Evolutionary conservation across 1,140 invertebrate genomes (phyloP), one percentile per base, ranked within the genome.

Genomic region (Drosophila orena): DNA sequence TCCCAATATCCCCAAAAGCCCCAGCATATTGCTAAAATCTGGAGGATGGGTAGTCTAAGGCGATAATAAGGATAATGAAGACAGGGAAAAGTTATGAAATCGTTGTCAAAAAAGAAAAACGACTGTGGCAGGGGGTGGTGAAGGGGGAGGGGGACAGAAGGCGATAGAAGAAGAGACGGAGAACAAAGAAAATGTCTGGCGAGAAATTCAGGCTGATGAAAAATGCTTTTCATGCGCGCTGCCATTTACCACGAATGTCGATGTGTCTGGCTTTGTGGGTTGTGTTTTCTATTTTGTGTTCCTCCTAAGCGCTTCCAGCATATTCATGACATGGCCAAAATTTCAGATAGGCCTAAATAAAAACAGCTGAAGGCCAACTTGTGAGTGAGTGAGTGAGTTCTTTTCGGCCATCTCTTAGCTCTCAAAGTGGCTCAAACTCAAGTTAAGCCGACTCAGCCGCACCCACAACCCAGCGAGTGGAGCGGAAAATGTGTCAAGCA

Each of bases 1-100:
- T 53, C 30, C 53, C 62, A 70, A 65, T 59, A 56, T 60, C 43
- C 54, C 30, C 30, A 3, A 30, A 30, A 30, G 30, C 30, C 30
- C 7, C 30, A 10, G 58, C 73, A 65, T 50, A 76, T 79, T 71
- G 60, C 68, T 70, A 72, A 79, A 79, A 81, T 70, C 79, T 1
- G 20, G 5, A 14, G 1, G 15, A 12, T 17, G n/a, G 2, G 17
- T n/a, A 43, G 79, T 84, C 79, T 90, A 70, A 84, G 76, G 80
- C 84, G 84, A 89, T 89, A 89, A 89, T 89, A 84, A 84, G 85
- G 75, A 90, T 89, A 89, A 89, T 89, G 79, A 89, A 89, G 84
- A 89, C 84, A 68, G 73, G 76, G 65, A 89, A 89, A 89, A 89
- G 77, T 79, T 90, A 84, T 58, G 50, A 86, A 89, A 88, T 73